Conservation (phyloP, 1,140 invertebrate species). For the Nephila pilipes region DNA sequence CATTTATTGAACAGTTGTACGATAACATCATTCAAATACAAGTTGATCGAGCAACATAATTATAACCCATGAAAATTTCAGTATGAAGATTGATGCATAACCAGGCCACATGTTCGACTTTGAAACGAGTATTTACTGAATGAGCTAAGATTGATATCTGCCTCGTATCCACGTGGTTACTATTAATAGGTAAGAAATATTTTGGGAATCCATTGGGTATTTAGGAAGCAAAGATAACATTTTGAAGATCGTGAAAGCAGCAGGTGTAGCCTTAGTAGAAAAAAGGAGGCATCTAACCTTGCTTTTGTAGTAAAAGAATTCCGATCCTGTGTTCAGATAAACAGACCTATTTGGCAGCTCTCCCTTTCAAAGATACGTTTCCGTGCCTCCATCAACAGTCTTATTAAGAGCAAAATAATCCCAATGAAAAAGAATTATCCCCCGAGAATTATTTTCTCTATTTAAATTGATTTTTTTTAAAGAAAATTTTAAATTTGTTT, state of each 20-base stretch:
- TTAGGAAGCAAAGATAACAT: background rate
- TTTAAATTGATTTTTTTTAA: too few relatives aligned
- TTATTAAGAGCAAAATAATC: background rate
- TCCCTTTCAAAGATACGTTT: background rate
- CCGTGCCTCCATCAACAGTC: background rate
- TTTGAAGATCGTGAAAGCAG: background rate
- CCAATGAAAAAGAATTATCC: too few relatives aligned
- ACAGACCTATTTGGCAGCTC: constrained; percentile 67
- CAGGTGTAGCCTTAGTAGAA: background rate
- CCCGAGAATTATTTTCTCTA: too few relatives aligned
- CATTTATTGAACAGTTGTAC: too few relatives aligned
- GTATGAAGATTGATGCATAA: too few relatives aligned
- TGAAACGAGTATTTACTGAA: background rate
- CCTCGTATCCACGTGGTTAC: background rate
- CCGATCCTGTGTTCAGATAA: constrained; percentile 58
- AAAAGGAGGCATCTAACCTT: constrained; percentile 64
- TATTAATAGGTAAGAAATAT: background rate
- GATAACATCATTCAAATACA: too few relatives aligned
- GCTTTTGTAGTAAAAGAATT: constrained; percentile 65
- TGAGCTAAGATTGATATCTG: background rate
- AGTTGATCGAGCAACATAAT: too few relatives aligned
- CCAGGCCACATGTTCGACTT: too few relatives aligned
- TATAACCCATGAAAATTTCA: too few relatives aligned
- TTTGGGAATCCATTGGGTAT: constrained; percentile 7
- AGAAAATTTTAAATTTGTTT: too few relatives aligned